These are phyloP conservation scores for Apis cerana DNA, from an alignment of 1,140 invertebrate species.

Conservation along the genomic window DNA sequence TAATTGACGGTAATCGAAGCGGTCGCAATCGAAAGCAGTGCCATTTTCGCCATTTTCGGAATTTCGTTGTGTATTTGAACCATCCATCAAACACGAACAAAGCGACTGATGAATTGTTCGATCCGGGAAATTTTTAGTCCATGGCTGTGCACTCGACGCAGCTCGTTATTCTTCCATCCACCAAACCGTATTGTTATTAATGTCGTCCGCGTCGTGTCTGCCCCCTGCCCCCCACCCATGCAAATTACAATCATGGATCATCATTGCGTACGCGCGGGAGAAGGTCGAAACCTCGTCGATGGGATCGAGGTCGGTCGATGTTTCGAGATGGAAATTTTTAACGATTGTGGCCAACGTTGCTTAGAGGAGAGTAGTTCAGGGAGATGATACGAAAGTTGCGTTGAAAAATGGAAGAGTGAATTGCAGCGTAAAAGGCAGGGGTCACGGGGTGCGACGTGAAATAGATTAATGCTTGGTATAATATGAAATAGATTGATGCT, in stretches of 20 bases:
- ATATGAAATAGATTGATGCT: background rate
- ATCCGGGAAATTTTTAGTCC: slow-evolving; percentile 57
- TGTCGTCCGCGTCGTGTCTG: slow-evolving; percentile 49
- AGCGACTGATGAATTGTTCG: slow-evolving; percentile 62
- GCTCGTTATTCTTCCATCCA: slow-evolving; percentile 46
- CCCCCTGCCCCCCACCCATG: slow-evolving; percentile 30
- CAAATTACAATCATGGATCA: slow-evolving; percentile 52
- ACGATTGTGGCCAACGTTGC: background rate
- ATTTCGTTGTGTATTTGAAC: slow-evolving; percentile 52
- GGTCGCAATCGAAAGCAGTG: slow-evolving; percentile 58
- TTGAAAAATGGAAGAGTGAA: background rate
- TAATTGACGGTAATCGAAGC: slow-evolving; percentile 49
- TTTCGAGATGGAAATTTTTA: background rate
- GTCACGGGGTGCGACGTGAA: background rate
- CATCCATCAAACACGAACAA: slow-evolving; percentile 66
- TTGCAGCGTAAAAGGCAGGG: background rate
- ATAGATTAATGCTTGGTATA: background rate
- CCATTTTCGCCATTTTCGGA: slow-evolving; percentile 37
- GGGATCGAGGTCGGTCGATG: background rate
- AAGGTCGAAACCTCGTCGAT: slow-evolving; percentile 26
- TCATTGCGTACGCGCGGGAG: slow-evolving; percentile 6
- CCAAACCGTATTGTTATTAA: slow-evolving; percentile 61
- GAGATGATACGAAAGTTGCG: background rate
- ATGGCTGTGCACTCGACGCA: slow-evolving; percentile 10
- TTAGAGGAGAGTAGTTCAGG: background rate